Evolutionary conservation across 2,797 vertebrate genomes (phyloP), one percentile per base, ranked within the genome.

Genomic region (Emys orbicularis): DNA sequence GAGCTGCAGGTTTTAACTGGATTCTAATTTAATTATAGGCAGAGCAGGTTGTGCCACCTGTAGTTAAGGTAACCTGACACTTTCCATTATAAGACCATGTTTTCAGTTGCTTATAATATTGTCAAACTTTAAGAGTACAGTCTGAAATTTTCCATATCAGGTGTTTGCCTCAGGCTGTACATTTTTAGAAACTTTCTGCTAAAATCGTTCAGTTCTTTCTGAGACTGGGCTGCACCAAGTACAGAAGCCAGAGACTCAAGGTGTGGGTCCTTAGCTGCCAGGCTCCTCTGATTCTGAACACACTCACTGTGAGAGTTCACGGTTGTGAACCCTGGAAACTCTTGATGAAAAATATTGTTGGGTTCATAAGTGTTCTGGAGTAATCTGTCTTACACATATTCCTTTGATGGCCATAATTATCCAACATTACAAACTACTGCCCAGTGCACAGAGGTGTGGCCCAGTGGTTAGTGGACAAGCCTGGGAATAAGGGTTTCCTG

Each of bases 41-140:
- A 61, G 31, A 85, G 44, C 0, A 0, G 52, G 47, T 52, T 74
- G 0, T 0, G n/a, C 68, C 76, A 79, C 19, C 8, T 54, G 12
- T 77, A 49, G 27, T 16, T 77, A 77, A 77, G 27, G 25, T 49
- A 29, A 47, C 44, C 44, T 29, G 25, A 49, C 41, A 18, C 23
- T 49, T 77, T 77, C 27, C 44, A 47, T 77, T 49, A 49, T 18
- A 49, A 23, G 1, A 79, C 18, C 0, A 0, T 23, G 18, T 84
- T 86, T 90, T 83, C 72, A 41, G 21, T 37, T 76, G 50, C 56
- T 93, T 84, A 1, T 31, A n/a, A 29, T 16, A 7, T 85, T 52
- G 50, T 61, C 13, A 54, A 47, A 92, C 49, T 81, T 89, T 8
- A 23, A n/a, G 10, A 5, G 27, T 65, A 52, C 52, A 49, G 80